Evolutionary conservation across 2,888 invertebrate species (phyloP).

Genomic region (Meiosimyza decipiens): DNA sequence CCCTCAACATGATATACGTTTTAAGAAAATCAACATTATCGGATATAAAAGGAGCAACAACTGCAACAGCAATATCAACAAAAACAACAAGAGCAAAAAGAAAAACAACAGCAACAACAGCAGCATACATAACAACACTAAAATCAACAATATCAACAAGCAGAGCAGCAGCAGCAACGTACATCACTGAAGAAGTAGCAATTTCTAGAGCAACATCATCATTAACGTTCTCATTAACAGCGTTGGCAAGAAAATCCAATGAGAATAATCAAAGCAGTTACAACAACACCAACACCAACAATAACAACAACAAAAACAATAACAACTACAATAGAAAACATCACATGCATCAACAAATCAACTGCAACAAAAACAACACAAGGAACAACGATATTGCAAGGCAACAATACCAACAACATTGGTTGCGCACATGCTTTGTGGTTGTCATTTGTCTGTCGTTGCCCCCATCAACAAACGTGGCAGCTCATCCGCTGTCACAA

Average conservation of each 20-base stretch:
- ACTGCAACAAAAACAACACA: constrained; percentile 16
- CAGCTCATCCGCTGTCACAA: constrained; percentile 46
- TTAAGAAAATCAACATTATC: constrained; percentile 20
- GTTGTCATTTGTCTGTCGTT: constrained; percentile 57
- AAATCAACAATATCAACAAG: constrained; percentile 30
- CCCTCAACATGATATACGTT: constrained; percentile 34
- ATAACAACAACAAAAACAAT: no score
- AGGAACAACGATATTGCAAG: not conserved
- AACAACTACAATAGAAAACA: no score
- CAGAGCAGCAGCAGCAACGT: constrained; percentile 11
- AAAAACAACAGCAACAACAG: constrained; percentile 31
- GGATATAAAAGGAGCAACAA: constrained; percentile 13
- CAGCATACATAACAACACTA: constrained; percentile 23
- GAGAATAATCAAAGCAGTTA: constrained; percentile 28
- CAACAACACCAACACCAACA: constrained; percentile 32
- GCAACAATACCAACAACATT: constrained; percentile 46
- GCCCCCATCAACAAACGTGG: constrained; percentile 53
- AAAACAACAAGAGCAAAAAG: constrained; percentile 25
- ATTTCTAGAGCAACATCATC: constrained; percentile 34
- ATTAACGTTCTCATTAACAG: constrained; percentile 33
- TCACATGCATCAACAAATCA: constrained; percentile 27
- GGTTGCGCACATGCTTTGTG: constrained; percentile 56
- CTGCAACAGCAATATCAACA: constrained; percentile 25
- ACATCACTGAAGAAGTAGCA: not conserved
- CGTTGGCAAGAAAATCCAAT: constrained; percentile 31